Evolutionary conservation across 2,113 vertebrate species (phyloP).

Genomic region (Puntigrus tetrazona): DNA sequence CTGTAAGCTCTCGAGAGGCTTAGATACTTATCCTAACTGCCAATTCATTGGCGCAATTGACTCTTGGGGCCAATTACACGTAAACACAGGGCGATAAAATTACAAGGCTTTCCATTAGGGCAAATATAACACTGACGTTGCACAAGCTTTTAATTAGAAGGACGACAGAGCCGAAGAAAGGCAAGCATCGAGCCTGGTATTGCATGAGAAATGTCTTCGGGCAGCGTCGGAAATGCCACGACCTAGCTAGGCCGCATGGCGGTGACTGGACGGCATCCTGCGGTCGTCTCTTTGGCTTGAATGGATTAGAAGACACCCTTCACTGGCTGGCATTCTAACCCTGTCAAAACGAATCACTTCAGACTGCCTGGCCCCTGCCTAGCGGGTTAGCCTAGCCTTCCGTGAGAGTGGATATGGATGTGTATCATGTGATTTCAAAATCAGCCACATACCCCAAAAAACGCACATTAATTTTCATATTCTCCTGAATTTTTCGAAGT

Average conservation of each 20-base stretch:
- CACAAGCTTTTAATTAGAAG: slow-evolving; percentile 17
- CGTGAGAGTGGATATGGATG: not conserved
- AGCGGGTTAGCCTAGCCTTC: slow-evolving; percentile 45
- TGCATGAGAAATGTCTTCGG: slow-evolving; percentile 7
- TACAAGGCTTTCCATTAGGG: slow-evolving; percentile 1
- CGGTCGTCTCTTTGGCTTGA: slow-evolving; percentile 51
- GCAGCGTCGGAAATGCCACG: not conserved
- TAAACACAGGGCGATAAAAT: slow-evolving; percentile 30
- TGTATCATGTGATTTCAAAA: not conserved
- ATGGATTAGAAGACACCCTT: slow-evolving; percentile 56
- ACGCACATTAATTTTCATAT: not conserved
- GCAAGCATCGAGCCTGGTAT: not conserved
- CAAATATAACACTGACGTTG: not conserved
- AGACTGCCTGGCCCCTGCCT: slow-evolving; percentile 51
- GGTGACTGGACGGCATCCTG: slow-evolving; percentile 41
- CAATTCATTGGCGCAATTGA: not conserved
- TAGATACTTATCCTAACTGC: not conserved
- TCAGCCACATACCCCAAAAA: not conserved
- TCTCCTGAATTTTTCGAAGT: not conserved
- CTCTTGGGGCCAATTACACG: slow-evolving; percentile 30
- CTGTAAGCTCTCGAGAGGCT: not conserved
- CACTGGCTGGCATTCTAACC: slow-evolving; percentile 58
- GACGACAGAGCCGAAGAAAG: not conserved
- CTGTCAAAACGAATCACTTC: slow-evolving; percentile 67
- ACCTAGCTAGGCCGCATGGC: slow-evolving; percentile 41